A percentile compares a stretch with the other conserved stretches of the same genome.
Evolutionary conservation across 2,797 vertebrate genomes (phyloP).

Genomic region (Acanthornis magna): DNA sequence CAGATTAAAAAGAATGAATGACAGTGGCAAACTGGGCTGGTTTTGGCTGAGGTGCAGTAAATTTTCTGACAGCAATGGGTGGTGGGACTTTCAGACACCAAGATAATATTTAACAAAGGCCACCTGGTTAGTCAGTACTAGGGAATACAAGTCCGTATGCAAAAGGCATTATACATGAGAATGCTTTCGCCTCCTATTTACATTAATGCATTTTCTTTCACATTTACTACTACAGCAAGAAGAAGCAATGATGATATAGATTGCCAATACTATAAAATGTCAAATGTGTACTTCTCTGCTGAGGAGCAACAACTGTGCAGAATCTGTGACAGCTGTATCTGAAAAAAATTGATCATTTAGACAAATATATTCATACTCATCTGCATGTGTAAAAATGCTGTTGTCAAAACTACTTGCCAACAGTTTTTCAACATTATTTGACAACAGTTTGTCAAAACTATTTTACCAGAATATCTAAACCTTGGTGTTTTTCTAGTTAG

Average conservation of each 20-base stretch:
- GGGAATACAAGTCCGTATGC: neutral
- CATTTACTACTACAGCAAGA: neutral
- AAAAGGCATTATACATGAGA: neutral
- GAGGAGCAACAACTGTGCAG: neutral
- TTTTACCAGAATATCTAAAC: neutral
- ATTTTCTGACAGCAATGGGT: neutral
- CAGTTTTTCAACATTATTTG: too few relatives aligned
- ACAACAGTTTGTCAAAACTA: neutral
- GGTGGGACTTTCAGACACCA: neutral
- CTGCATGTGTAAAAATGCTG: neutral
- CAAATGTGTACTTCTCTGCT: neutral
- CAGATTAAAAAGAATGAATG: neutral
- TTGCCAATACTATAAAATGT: neutral
- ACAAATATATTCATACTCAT: neutral
- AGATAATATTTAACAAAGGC: neutral
- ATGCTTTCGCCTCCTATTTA: neutral
- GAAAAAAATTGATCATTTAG: neutral
- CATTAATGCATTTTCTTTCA: neutral
- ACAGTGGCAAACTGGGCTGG: neutral
- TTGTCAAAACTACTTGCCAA: neutral
- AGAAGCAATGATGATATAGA: neutral
- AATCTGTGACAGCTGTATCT: neutral
- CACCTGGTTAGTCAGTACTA: neutral
- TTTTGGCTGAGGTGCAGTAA: neutral
- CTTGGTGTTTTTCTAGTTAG: neutral